phyloP scores from a whole-genome alignment of 2,888 invertebrate species.

The Muschampia staudingeri region DNA sequence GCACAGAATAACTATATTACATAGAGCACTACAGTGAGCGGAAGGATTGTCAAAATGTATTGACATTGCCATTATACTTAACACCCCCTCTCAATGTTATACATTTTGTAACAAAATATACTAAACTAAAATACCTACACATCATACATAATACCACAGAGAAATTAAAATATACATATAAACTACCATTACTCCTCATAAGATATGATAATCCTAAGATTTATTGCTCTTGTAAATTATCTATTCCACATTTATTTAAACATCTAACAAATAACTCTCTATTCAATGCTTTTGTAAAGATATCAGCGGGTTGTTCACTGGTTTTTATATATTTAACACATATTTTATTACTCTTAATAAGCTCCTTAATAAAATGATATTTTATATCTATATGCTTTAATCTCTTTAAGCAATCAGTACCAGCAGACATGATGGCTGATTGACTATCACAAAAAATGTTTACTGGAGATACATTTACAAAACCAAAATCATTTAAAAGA shows the following conservation, averaged over 20 bases:
- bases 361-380: slow-evolving; percentile 56
- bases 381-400: slow-evolving; percentile 55
- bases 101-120: background rate
- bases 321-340: slow-evolving; percentile 57
- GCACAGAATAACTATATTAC: too few species aligned
- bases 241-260: slow-evolving; percentile 11
- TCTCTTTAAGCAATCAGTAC: slow-evolving; percentile 43
- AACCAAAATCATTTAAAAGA: slow-evolving; percentile 52
- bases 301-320: slow-evolving; percentile 54
- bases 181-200: too few species aligned
- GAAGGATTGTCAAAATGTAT: background rate
- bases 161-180: too few species aligned
- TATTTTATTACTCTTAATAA: slow-evolving; percentile 47
- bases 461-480: slow-evolving; percentile 42
- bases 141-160: too few species aligned
- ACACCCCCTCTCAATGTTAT: slow-evolving; percentile 29
- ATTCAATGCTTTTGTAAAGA: slow-evolving; percentile 56
- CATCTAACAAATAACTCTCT: slow-evolving; percentile 25
- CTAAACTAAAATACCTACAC: background rate
- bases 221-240: background rate
- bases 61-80: background rate
- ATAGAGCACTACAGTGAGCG: too few species aligned
- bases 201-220: background rate
- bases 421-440: slow-evolving; percentile 49
- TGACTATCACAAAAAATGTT: slow-evolving; percentile 54